These are phyloP conservation scores for Nothocercus nigrocapillus DNA, from an alignment of 2,113 vertebrate genomes.

Conservation along the genomic window DNA sequence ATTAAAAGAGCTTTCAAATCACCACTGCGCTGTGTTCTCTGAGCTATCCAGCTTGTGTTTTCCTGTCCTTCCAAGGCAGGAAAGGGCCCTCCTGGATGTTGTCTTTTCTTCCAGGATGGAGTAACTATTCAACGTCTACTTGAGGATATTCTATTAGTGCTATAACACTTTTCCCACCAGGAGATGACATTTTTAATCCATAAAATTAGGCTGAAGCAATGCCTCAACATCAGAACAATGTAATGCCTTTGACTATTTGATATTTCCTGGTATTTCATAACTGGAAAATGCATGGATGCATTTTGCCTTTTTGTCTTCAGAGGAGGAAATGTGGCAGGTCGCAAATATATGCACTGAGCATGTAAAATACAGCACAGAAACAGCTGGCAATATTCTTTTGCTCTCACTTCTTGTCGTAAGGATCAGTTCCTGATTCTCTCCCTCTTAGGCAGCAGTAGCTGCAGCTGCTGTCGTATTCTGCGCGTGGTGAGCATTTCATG, in stretches of 20 bases:
- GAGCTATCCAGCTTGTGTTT: constrained; percentile 8
- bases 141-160: constrained; percentile 30
- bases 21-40: not conserved
- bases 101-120: not conserved
- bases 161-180: constrained; percentile 15
- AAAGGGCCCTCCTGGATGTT: not conserved
- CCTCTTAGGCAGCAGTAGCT: not conserved
- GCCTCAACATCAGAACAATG: constrained; percentile 30
- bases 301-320: not conserved
- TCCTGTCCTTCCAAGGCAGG: not conserved
- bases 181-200: constrained; percentile 41
- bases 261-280: not conserved
- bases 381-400: not conserved
- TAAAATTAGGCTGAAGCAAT: constrained; percentile 18
- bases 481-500: not conserved
- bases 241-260: constrained; percentile 15
- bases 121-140: constrained; percentile 5
- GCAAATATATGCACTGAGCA: not conserved
- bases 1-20: constrained; percentile 64
- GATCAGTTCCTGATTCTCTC: not conserved
- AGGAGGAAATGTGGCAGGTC: not conserved
- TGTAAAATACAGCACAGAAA: not conserved
- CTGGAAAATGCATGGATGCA: not conserved
- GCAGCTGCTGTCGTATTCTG: not conserved
- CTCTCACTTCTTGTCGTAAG: not conserved